Evolutionary conservation across 2,113 vertebrate genomes (phyloP).

Genomic region (Colinus virginianus): DNA sequence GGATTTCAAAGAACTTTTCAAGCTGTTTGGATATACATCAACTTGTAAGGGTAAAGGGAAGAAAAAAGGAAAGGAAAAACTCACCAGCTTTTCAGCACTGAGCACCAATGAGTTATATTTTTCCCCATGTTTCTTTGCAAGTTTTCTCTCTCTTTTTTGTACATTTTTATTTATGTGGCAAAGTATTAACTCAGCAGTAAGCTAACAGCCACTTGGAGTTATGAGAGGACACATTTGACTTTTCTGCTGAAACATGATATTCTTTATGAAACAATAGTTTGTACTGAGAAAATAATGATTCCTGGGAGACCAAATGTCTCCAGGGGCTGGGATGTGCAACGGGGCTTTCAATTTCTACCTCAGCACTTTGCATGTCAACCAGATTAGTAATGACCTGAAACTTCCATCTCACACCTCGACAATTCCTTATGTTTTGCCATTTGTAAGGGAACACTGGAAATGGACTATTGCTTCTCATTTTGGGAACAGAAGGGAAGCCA

Average conservation of each 20-base stretch:
- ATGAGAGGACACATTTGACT: constrained; percentile 61
- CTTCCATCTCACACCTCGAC: neutral
- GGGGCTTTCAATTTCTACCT: constrained; percentile 32
- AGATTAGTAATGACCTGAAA: constrained; percentile 48
- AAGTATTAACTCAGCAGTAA: constrained; percentile 73
- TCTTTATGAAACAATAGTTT: constrained; percentile 48
- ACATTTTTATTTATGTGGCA: constrained; percentile 62
- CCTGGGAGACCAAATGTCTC: constrained; percentile 31
- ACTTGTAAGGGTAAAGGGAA: constrained; percentile 66
- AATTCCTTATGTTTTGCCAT: neutral
- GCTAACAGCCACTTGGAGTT: constrained; percentile 68
- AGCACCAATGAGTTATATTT: constrained; percentile 49
- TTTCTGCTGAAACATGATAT: constrained; percentile 65
- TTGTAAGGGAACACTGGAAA: neutral
- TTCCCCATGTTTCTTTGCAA: constrained; percentile 18
- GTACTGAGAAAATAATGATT: constrained; percentile 45
- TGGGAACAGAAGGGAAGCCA: neutral
- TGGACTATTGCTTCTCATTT: neutral
- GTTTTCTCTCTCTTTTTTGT: constrained; percentile 36
- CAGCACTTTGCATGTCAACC: constrained; percentile 29
- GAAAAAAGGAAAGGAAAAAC: constrained; percentile 58
- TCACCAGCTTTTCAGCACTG: constrained; percentile 56
- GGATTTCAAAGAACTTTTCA: constrained; percentile 73
- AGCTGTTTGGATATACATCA: constrained; percentile 73
- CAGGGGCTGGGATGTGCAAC: neutral